Base-by-base conservation (phyloP, 2,888 invertebrate genomes). In the Blastobasis lacticolella region DNA sequence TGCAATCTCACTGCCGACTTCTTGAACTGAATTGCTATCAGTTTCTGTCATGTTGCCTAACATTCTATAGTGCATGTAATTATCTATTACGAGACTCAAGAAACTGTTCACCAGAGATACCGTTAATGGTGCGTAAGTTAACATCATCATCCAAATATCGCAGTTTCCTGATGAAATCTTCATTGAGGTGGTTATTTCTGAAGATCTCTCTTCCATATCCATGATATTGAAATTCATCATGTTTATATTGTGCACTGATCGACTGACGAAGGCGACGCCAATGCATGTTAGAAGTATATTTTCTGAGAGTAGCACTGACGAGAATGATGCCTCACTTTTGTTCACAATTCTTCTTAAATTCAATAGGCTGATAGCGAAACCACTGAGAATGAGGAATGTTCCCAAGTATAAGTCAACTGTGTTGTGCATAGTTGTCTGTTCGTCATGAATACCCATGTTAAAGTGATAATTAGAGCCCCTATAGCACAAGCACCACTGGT, bases 91-190 rank as follows among this genome's bases (percentile, higher is more conserved):
- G 1, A 87, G 65, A 49, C 75, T 82, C 7, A 85, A 42, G 57
- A 88, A 88, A 57, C 86, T 87, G 56, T 88, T 88, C 0, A 86
- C 81, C 45, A 86, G 61, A 5, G 88, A 80, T 38, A 83, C 65
- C 37, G 86, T 71, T 10, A 83, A 55, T 1, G 87, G 87, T 44
- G 86, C 85, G 10, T 83, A 88, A 45, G 77, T 76, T 57, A 80
- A 64, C 10, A 88, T 56, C 8, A 81, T 59, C 42, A 75, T 64
- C 48, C 64, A 54, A 52, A 78, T 79, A 42, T 71, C 75, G 55
- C 88, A 88, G 37, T 70, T 58, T 36, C 66, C 60, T 6, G 53
- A 7, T 8, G 54, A 49, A 61, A 58, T 49, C 58, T 49, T 23
- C 42, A 55, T 60, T 38, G 61, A 57, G 4, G 40, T 56, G 23